These are phyloP conservation scores for Teleiodes luculella DNA, from an alignment of 2,888 invertebrate genomes.

Conservation along the genomic window DNA sequence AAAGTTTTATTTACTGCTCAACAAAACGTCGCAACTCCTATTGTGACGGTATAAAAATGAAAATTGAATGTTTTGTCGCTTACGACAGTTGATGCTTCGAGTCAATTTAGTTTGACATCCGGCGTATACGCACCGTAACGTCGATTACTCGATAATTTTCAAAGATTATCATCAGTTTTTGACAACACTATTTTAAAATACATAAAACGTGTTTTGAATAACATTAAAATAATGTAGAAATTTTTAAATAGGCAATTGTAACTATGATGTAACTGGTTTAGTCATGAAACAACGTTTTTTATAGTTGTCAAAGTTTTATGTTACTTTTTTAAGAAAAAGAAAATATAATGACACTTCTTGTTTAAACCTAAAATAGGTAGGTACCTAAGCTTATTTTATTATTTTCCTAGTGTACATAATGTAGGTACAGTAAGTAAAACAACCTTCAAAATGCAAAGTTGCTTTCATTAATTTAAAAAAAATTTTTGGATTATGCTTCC, in stretches of 20 bases:
- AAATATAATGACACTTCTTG: too few relatives aligned
- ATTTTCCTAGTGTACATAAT: too few relatives aligned
- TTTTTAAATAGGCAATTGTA: slow-evolving; percentile 1
- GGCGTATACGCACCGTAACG: slow-evolving; percentile 68
- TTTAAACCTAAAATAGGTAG: too few relatives aligned
- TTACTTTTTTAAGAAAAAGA: too few relatives aligned
- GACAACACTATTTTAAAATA: slow-evolving; percentile 54
- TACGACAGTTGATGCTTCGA: neutral
- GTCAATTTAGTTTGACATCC: slow-evolving; percentile 59
- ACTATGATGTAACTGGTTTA: neutral
- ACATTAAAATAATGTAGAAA: neutral
- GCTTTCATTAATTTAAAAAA: too few relatives aligned
- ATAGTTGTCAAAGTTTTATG: too few relatives aligned
- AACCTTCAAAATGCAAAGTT: too few relatives aligned
- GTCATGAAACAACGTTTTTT: neutral
- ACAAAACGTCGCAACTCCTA: slow-evolving; percentile 13
- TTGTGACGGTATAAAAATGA: slow-evolving; percentile 22
- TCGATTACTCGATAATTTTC: slow-evolving; percentile 76
- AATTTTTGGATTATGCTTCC: too few relatives aligned
- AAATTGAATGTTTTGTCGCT: neutral
- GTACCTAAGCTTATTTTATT: too few relatives aligned
- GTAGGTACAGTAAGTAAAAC: too few relatives aligned
- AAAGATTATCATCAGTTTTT: slow-evolving; percentile 66
- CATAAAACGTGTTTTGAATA: slow-evolving; percentile 7
- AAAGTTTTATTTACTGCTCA: slow-evolving; percentile 19